Evolutionary conservation across 2,113 vertebrate species (phyloP).

Genomic region (Corydoras sp.): DNA sequence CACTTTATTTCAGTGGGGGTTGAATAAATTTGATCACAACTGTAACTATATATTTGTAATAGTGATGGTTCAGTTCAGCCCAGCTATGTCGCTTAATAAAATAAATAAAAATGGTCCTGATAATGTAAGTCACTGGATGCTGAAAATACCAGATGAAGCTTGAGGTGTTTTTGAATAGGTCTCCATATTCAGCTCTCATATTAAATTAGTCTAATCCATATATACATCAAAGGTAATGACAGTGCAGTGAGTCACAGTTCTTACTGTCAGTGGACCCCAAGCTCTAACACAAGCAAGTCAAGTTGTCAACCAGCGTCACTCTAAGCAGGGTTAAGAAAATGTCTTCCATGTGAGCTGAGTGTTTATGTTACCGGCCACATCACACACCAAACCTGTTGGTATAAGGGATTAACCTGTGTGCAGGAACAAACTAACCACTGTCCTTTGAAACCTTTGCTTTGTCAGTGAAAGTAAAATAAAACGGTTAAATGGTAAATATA

Average conservation of each 20-base stretch:
- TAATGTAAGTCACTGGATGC: too few species aligned
- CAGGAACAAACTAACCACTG: not conserved
- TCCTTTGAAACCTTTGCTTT: not conserved
- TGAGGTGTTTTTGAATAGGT: too few species aligned
- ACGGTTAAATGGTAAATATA: constrained; percentile 21
- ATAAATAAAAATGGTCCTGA: too few species aligned
- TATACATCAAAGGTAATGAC: too few species aligned
- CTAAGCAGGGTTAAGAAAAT: not conserved
- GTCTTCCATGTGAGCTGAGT: not conserved
- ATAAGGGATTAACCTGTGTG: not conserved
- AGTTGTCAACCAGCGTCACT: not conserved
- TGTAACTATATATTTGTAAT: too few species aligned
- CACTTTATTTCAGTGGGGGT: too few species aligned
- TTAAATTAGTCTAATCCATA: too few species aligned
- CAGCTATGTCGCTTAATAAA: too few species aligned
- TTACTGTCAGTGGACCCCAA: not conserved
- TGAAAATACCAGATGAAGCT: too few species aligned
- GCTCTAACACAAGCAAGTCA: not conserved
- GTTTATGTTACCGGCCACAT: not conserved
- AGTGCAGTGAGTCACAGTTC: not conserved
- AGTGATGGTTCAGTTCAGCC: too few species aligned
- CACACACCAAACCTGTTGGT: not conserved
- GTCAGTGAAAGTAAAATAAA: constrained; percentile 18
- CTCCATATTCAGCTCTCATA: too few species aligned
- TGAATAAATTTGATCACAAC: too few species aligned